Base-by-base conservation (phyloP, 1,140 invertebrate species). In the Drosophila lacteicornis region DNA sequence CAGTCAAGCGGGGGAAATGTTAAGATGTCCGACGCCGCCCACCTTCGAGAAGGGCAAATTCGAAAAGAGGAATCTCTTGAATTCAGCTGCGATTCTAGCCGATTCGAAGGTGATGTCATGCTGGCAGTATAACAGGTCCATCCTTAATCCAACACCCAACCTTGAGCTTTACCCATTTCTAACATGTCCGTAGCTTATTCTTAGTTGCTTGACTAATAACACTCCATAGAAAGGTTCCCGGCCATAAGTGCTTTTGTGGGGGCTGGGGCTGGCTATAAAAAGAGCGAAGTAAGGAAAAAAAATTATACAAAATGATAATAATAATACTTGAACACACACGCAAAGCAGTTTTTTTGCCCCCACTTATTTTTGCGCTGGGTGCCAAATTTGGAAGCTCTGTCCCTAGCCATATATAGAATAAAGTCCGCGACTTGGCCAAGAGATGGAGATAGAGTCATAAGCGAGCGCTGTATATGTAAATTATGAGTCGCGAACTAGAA, bases 361-460 rank as follows among this genome's bases (percentile, higher is more conserved):
- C 76, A 79, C 59, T 57, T 79, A 45, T 67, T 74, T 65, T 53
- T 60, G 61, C 49, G 47, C 65, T 79, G 66, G 51, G 55, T 42
- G 49, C 85, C 85, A 81, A 90, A 88, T 81, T 90, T 90, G 85
- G 85, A 40, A 62, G 58, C 47, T 50, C 74, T 81, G 79, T 70
- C 58, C 62, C 63, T 30, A 22, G 55, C 84, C 84, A 55, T 90
- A 81, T 88, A 73, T 71, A 70, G 85, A 62, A 22, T 42, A 38
- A 56, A 56, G 53, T 56, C 51, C 33, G 59, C 27, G 60, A 40
- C 50, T 73, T 65, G 67, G 55, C 74, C 49, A 55, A 83, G 78
- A 75, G 78, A 71, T 80, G 71, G 74, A 90, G 78, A 71, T 80
- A 73, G 74, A 85, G 78, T 90, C 71, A 83, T 75, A 87, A 79